Evolutionary conservation across 2,888 invertebrate genomes (phyloP).

Genomic region (Seira sanloemensis): DNA sequence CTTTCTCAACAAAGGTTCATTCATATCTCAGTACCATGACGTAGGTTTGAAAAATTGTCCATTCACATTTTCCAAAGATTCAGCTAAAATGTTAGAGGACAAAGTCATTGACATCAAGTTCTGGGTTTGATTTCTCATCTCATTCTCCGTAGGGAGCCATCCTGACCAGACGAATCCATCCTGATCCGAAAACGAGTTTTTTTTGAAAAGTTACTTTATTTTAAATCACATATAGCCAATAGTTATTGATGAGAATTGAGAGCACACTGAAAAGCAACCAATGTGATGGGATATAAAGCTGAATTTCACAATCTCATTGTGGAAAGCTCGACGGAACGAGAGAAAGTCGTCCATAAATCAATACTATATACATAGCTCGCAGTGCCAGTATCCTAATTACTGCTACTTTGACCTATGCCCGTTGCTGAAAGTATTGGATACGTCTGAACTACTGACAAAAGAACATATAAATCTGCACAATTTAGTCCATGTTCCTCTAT

Average conservation of each 20-base stretch:
- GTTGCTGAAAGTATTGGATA: no score
- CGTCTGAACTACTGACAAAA: no score
- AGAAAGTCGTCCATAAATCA: not conserved
- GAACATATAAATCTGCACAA: no score
- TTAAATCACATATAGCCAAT: not conserved
- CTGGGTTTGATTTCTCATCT: constrained; percentile 37
- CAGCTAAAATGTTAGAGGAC: not conserved
- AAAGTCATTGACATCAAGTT: constrained; percentile 24
- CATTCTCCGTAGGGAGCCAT: constrained; percentile 36
- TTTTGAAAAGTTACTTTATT: no score
- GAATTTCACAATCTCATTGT: not conserved
- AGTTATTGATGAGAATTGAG: not conserved
- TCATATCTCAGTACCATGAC: not conserved
- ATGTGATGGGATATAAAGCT: not conserved
- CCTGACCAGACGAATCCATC: constrained; percentile 4
- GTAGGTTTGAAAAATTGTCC: not conserved
- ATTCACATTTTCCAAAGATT: not conserved
- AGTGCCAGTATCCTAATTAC: no score
- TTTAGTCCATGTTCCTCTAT: no score
- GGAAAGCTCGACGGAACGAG: not conserved
- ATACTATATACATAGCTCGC: no score
- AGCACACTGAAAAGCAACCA: not conserved
- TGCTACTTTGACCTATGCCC: no score
- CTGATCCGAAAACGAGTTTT: no score
- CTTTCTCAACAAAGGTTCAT: not conserved